Percentiles rank a stretch among this genome's conserved stretches.
Evolutionary conservation across 1,140 invertebrate genomes (phyloP).

Genomic region (Diploscapter pachys): DNA sequence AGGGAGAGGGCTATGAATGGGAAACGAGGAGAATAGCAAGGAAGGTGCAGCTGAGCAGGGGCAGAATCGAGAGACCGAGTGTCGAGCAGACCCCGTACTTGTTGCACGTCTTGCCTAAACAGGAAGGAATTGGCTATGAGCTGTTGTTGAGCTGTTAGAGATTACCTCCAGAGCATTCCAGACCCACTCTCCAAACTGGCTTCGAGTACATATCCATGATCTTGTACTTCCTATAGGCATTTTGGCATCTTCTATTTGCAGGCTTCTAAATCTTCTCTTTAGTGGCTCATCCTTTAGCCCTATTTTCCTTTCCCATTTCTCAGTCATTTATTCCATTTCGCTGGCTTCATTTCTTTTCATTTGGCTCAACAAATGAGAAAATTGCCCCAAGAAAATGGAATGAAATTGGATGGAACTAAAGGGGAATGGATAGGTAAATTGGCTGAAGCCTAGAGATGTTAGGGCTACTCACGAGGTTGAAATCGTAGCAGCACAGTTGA

Average conservation of each 20-base stretch:
- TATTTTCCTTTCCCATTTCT: no score
- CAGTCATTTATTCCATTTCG: no score
- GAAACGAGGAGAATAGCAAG: conserved; percentile 16
- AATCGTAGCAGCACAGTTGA: conserved; percentile 58
- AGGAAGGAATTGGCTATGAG: background rate
- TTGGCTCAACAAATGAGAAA: no score
- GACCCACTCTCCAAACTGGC: conserved; percentile 55
- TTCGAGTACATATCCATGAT: conserved; percentile 49
- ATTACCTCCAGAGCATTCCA: conserved; percentile 58
- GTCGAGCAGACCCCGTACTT: conserved; percentile 52
- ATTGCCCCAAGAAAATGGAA: no score
- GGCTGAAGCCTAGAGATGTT: conserved; percentile 3
- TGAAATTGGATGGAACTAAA: no score
- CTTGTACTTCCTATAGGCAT: conserved; percentile 55
- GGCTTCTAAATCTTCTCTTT: conserved; percentile 47
- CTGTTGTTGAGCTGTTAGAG: no score
- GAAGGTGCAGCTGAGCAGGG: conserved; percentile 16
- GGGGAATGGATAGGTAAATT: background rate
- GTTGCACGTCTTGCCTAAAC: conserved; percentile 46
- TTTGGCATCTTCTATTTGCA: conserved; percentile 55
- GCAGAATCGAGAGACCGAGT: conserved; percentile 17
- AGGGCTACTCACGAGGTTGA: conserved; percentile 48
- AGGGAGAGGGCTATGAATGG: conserved; percentile 1
- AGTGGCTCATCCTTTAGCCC: background rate
- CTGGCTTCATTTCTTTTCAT: no score